Conservation (phyloP, 1,140 invertebrate species). For the Lepidurus arcticus region DNA sequence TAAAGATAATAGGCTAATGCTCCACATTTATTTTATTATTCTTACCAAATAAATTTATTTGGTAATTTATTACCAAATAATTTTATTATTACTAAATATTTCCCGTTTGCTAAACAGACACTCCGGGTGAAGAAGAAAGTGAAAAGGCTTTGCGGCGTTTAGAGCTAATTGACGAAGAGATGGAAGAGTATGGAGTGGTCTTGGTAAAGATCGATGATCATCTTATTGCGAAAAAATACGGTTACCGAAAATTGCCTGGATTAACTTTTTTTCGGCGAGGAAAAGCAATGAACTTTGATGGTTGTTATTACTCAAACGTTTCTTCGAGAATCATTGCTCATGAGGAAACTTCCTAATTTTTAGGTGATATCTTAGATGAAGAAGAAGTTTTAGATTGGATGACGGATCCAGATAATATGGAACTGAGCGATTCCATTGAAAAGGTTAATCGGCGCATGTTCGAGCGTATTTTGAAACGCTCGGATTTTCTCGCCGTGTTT, state of each 20-base stretch:
- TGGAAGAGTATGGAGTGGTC: conserved; percentile 82
- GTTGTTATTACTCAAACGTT: conserved; percentile 43
- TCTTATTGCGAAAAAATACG: conserved; percentile 91
- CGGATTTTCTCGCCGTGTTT: conserved; percentile 88
- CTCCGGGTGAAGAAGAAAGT: conserved; percentile 72
- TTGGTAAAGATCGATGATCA: conserved; percentile 83
- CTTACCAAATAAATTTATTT: no score
- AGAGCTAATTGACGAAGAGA: conserved; percentile 87
- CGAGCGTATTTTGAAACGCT: conserved; percentile 79
- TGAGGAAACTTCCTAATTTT: conserved; percentile 23
- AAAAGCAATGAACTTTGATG: conserved; percentile 85
- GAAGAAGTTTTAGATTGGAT: conserved; percentile 91
- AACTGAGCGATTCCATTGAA: conserved; percentile 85
- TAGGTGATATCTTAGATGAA: conserved; percentile 79
- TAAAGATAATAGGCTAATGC: neutral
- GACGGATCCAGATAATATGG: conserved; percentile 90
- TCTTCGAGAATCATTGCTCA: neutral
- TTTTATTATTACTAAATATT: no score
- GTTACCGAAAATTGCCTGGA: conserved; percentile 78
- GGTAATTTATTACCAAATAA: no score
- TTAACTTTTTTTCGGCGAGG: conserved; percentile 86
- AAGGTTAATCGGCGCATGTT: conserved; percentile 90
- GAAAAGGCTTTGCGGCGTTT: conserved; percentile 72
- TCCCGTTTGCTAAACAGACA: conserved; percentile 53
- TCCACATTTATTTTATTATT: neutral